Evolutionary conservation across 1,140 invertebrate genomes (phyloP).

Genomic region (Lanistes nyassanus): DNA sequence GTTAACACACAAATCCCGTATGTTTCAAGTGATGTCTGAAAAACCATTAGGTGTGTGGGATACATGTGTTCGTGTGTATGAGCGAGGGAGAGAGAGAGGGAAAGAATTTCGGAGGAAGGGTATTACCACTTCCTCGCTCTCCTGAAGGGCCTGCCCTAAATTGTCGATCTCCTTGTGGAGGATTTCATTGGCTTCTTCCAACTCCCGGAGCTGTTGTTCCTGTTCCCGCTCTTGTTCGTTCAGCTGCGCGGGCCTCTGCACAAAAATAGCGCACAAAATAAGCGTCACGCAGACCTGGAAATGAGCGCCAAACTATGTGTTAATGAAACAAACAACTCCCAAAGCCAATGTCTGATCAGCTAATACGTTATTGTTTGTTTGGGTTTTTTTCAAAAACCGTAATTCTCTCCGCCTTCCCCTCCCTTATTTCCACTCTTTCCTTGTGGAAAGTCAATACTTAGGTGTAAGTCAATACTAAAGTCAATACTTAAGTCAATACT

Average conservation of each 20-base stretch:
- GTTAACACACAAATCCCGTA: too few relatives aligned
- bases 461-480: too few relatives aligned
- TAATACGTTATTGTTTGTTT: not conserved
- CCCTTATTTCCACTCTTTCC: too few relatives aligned
- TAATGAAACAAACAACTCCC: too few relatives aligned
- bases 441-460: too few relatives aligned
- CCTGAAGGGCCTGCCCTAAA: constrained; percentile 54
- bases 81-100: too few relatives aligned
- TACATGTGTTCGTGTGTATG: not conserved
- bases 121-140: constrained; percentile 54
- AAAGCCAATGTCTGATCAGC: not conserved
- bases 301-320: too few relatives aligned
- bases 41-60: too few relatives aligned
- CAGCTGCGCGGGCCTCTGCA: constrained; percentile 29
- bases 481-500: too few relatives aligned
- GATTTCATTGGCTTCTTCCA: constrained; percentile 61
- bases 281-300: too few relatives aligned
- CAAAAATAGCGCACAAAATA: too few relatives aligned
- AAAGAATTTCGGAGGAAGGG: constrained; percentile 15
- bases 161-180: constrained; percentile 60
- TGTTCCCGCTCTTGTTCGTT: constrained; percentile 33
- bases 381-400: not conserved
- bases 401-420: not conserved
- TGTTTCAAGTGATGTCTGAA: too few relatives aligned
- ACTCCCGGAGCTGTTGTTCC: constrained; percentile 45